Evolutionary conservation across 2,797 vertebrate genomes (phyloP), one percentile per base, ranked within the genome.

Genomic region (Clarias pachynema): DNA sequence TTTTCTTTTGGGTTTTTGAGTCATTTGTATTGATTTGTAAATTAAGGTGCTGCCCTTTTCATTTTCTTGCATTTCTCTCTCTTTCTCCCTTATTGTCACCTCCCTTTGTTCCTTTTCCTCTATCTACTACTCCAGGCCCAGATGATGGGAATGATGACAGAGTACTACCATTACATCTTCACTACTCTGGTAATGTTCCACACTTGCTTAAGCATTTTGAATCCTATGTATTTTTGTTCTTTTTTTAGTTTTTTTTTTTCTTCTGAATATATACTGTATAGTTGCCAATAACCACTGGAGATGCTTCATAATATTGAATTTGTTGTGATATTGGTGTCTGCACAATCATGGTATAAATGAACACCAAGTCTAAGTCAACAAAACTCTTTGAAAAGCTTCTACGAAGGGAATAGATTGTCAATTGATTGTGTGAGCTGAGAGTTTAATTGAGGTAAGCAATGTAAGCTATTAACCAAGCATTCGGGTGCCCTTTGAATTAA

Each of bases 121-220:
- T 81, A 78, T 87, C 22, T 89, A 0, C 87, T 94, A 85, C 91
- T 93, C 87, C 5, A 94, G 98, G 98, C 98, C 70, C 98, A 99
- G 97, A 97, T 97, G 69, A 99, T 99, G 98, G 98, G 98, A 89
- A 99, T 99, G 98, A 99, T 99, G 98, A 99, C 98, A 0, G 98
- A 99, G 88, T 99, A 99, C 92, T 99, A 99, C 95, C 98, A 99
- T 96, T 99, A 99, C 94, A 98, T 99, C 95, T 99, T 99, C 96
- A 99, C 98, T 90, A 99, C 98, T 84, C 96, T 99, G 98, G 98
- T 99, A 99, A 98, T 62, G 95, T 96, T 94, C 89, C 83, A 70
- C 80, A 87, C 86, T 91, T 90, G 89, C 92, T 94, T 92, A 92
- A 91, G 92, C 90, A 92, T 93, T 94, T 91, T 89, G 85, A 91